Evolutionary conservation across 2,888 invertebrate species (phyloP), one percentile per base, ranked within the genome.

Genomic region (Pedicia rivosa): DNA sequence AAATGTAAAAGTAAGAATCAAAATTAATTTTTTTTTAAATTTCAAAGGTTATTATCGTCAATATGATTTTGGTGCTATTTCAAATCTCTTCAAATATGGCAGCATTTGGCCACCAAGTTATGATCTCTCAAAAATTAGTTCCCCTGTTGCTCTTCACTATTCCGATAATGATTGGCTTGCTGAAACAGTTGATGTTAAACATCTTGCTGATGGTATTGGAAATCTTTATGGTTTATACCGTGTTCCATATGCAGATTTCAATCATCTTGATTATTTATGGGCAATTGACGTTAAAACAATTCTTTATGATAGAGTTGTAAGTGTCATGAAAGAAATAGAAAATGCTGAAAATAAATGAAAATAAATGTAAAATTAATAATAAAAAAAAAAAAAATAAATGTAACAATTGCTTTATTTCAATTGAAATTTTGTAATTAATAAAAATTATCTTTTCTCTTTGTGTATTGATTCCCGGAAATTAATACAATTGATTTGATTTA

Each of bases 91-190:
- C 37, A 49, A 42, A 6, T 75, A 74, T 47, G 65, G 68, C 2
- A 52, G 51, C n/a, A 34, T 43, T 1, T 50, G 38, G 0, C 72
- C 74, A 3, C 74, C 74, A 1, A 47, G 47, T 1, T 75, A 74
- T 47, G 56, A 69, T 45, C 53, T 74, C 1, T 50, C 54, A 1
- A 64, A 54, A 42, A 50, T 74, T 8, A 68, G 62, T 1, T 53
- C 66, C 3, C 72, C 72, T 1, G 67, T 73, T 2, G 67, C 68
- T 44, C 51, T 78, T 3, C 71, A 72, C 48, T 74, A 67, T 50
- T 68, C 70, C 3, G 59, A 61, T 8, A 66, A 62, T 17, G 78
- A 78, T 48, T 72, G 68, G 50, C 52, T 78, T 39, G 69, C 79
- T 1, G 56, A 64, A 17, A 49, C 57, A 3, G 38, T 38, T 13